Evolutionary conservation across 2,113 vertebrate genomes (phyloP).

Genomic region (Lophotis ruficrista): DNA sequence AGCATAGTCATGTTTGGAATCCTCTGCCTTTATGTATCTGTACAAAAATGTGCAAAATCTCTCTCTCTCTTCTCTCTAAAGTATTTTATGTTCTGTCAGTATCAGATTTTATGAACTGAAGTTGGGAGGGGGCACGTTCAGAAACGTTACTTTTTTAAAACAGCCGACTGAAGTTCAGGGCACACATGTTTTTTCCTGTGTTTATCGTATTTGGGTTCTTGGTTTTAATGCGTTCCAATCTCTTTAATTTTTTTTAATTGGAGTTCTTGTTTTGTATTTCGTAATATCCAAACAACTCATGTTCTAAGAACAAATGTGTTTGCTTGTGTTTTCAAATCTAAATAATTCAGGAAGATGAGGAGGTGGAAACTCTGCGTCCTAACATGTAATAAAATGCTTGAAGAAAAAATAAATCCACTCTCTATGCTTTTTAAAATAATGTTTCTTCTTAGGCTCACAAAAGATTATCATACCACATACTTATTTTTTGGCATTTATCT

Average conservation of each 20-base stretch:
- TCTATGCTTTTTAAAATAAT: neutral
- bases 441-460: neutral
- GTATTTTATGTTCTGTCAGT: neutral
- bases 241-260: neutral
- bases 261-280: neutral
- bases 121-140: rapidly evolving
- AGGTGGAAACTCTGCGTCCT: neutral
- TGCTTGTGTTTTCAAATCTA: neutral
- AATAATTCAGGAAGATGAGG: neutral
- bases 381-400: neutral
- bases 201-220: neutral
- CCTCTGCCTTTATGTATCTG: neutral
- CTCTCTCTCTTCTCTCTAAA: neutral
- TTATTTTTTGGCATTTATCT: neutral
- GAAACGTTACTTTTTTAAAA: neutral
- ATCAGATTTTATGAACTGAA: neutral
- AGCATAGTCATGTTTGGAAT: neutral
- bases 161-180: neutral
- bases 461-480: neutral
- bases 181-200: neutral
- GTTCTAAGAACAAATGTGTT: neutral
- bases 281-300: neutral
- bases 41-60: neutral
- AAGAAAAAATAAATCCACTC: neutral
- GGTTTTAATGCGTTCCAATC: neutral